Percentiles rank a stretch among this genome's conserved stretches.
phyloP scores from a whole-genome alignment of 1,140 invertebrate genomes.

The Chlorops oryzae region DNA sequence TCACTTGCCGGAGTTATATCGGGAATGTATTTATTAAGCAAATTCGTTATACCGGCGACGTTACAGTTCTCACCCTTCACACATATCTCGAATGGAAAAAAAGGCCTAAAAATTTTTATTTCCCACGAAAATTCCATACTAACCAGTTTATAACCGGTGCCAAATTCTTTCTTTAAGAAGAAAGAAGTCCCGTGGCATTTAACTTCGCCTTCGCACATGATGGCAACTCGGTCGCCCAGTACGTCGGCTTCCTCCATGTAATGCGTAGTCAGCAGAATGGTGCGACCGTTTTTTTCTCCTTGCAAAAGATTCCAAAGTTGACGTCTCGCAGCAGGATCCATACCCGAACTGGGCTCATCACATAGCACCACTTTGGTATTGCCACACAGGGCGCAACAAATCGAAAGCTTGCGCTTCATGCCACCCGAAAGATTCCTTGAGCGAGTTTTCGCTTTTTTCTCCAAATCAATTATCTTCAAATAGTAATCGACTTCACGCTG shows the following conservation, averaged over 20 bases:
- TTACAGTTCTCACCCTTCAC: slow-evolving; percentile 48
- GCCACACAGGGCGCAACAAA: slow-evolving; percentile 68
- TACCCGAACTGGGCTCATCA: slow-evolving; percentile 88
- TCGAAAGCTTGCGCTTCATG: slow-evolving; percentile 71
- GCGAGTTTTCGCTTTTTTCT: slow-evolving; percentile 50
- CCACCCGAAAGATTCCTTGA: slow-evolving; percentile 62
- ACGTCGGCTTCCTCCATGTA: slow-evolving; percentile 96
- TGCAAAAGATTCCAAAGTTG: slow-evolving; percentile 80
- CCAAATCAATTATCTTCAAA: slow-evolving; percentile 58
- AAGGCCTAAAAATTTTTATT: too few relatives aligned
- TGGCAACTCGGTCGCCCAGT: slow-evolving; percentile 82
- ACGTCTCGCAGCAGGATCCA: slow-evolving; percentile 84
- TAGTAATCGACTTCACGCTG: slow-evolving; percentile 53
- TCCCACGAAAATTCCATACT: too few relatives aligned
- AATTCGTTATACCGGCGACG: slow-evolving; percentile 50
- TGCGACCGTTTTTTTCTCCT: slow-evolving; percentile 52
- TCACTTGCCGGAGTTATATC: slow-evolving; percentile 42
- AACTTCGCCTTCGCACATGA: slow-evolving; percentile 72
- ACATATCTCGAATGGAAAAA: too few relatives aligned
- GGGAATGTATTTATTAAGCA: slow-evolving; percentile 55
- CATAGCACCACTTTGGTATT: slow-evolving; percentile 62
- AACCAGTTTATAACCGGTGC: slow-evolving; percentile 65
- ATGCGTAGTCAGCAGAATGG: slow-evolving; percentile 87
- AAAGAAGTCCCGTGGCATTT: slow-evolving; percentile 68
- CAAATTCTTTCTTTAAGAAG: slow-evolving; percentile 71